phyloP scores from a whole-genome alignment of 2,113 vertebrate species.

The Rhegmatorhina hoffmannsi region DNA sequence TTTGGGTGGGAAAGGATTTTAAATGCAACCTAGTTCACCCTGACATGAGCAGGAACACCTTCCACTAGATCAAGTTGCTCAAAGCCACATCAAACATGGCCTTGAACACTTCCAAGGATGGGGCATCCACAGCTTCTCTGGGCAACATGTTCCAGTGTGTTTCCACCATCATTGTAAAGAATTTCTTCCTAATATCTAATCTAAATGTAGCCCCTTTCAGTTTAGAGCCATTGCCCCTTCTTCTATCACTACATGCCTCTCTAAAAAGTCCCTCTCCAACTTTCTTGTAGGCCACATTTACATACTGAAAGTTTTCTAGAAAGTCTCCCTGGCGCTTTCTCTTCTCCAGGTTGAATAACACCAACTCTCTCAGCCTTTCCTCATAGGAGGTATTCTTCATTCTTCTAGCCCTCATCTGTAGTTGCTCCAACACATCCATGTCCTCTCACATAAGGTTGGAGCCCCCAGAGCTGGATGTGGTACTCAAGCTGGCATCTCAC shows the following conservation, averaged over 20 bases:
- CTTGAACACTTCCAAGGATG: not conserved
- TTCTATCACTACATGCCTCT: not conserved
- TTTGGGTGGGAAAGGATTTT: not conserved
- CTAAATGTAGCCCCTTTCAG: not conserved
- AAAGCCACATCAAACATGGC: not conserved
- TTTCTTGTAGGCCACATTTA: not conserved
- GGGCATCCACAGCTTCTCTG: not conserved
- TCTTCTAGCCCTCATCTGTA: not conserved
- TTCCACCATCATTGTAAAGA: rapidly evolving
- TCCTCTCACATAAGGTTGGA: not conserved
- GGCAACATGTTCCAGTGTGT: not conserved
- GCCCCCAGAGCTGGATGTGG: not conserved
- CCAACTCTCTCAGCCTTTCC: not conserved
- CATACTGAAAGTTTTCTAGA: not conserved
- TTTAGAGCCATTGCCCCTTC: not conserved
- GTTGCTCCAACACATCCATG: not conserved
- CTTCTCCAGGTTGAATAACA: not conserved
- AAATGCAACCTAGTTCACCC: not conserved
- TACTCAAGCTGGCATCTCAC: rapidly evolving
- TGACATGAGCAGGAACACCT: not conserved
- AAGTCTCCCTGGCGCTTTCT: not conserved
- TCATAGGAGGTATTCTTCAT: not conserved
- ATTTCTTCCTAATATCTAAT: not conserved
- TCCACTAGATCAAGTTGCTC: not conserved
- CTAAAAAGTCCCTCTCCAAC: not conserved